These are phyloP conservation scores for Trachemys scripta DNA, from an alignment of 2,113 vertebrate genomes.

Conservation along the genomic window DNA sequence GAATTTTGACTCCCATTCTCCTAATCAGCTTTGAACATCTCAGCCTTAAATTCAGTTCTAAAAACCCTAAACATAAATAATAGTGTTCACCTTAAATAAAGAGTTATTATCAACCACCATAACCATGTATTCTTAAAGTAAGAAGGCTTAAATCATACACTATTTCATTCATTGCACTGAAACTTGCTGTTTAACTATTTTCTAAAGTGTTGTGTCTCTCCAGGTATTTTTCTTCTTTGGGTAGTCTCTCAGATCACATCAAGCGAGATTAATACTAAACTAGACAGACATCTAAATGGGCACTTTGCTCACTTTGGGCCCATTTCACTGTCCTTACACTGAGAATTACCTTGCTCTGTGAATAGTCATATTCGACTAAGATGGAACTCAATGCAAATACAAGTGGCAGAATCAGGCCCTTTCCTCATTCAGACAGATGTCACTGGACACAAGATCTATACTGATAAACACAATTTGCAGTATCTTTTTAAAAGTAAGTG, in stretches of 20 bases:
- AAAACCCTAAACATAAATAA: not conserved
- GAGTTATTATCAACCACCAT: not conserved
- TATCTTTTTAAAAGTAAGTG: not conserved
- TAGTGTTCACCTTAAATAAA: not conserved
- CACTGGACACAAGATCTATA: not conserved
- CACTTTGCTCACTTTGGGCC: not conserved
- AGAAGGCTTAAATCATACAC: not conserved
- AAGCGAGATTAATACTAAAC: not conserved
- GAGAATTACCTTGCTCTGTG: not conserved
- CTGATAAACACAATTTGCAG: not conserved
- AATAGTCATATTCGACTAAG: not conserved
- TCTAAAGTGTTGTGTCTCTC: not conserved
- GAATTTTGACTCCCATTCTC: not conserved
- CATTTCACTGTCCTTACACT: not conserved
- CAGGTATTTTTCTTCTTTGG: not conserved
- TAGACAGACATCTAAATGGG: not conserved
- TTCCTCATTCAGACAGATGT: not conserved
- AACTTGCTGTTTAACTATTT: not conserved
- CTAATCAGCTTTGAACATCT: not conserved
- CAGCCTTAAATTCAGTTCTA: not conserved
- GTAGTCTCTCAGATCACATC: not conserved
- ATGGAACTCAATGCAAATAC: not conserved
- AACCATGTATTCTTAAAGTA: accelerated
- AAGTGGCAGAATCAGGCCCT: not conserved
- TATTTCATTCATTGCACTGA: not conserved